Conservation (phyloP, 2,113 vertebrate species). For the Neodontobutis hainanensis region DNA sequence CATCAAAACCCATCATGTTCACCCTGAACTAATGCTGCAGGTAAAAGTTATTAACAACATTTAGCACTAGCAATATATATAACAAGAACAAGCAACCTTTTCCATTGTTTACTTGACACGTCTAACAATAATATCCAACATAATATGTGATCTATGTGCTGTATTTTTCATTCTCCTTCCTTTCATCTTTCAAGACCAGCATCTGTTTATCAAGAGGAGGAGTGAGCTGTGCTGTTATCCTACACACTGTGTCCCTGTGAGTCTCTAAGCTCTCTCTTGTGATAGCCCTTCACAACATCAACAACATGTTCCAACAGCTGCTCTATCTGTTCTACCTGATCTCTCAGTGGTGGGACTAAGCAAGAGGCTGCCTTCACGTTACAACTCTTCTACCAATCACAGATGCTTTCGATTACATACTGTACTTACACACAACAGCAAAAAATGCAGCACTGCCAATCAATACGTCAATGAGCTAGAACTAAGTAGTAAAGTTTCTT, state of each 20-base stretch:
- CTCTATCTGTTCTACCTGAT: background rate
- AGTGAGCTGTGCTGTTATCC: background rate
- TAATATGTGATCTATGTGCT: too few relatives aligned
- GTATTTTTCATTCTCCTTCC: too few relatives aligned
- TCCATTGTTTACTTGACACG: too few relatives aligned
- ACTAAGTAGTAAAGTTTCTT: too few relatives aligned
- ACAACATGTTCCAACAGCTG: constrained; percentile 16
- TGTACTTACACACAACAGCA: background rate
- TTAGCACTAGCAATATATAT: too few relatives aligned
- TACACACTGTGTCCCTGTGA: background rate
- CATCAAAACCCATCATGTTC: too few relatives aligned
- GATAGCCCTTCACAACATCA: background rate
- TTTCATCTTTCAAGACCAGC: too few relatives aligned
- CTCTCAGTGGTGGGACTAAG: background rate
- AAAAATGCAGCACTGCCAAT: background rate
- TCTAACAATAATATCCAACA: too few relatives aligned
- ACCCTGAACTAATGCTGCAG: too few relatives aligned
- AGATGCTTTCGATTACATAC: background rate
- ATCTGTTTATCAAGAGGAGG: background rate
- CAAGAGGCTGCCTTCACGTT: too few relatives aligned
- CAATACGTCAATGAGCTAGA: background rate
- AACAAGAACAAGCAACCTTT: too few relatives aligned
- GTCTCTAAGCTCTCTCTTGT: background rate
- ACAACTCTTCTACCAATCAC: background rate
- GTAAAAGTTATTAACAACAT: too few relatives aligned